Conservation (phyloP, 2,888 invertebrate species). For the Agrotis ipsilon region DNA sequence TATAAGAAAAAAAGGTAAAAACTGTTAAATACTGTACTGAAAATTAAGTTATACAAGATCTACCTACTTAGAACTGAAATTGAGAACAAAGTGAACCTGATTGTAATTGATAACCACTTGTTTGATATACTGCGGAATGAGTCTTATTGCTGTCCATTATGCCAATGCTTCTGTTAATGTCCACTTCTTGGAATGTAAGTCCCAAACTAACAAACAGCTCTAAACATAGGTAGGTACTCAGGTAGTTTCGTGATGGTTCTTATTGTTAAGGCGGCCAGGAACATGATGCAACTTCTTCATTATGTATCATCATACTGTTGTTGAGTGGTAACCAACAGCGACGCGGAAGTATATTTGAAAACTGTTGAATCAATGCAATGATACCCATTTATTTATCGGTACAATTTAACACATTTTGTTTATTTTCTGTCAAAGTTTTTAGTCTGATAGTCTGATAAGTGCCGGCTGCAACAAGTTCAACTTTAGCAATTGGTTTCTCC, state of each 20-base stretch:
- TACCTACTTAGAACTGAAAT: too few species aligned
- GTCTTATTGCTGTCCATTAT: too few species aligned
- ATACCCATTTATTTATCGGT: background rate
- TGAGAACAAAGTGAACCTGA: too few species aligned
- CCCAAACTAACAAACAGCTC: slow-evolving; percentile 8
- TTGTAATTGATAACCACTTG: too few species aligned
- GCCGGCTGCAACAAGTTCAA: slow-evolving; percentile 60
- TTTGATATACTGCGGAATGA: too few species aligned
- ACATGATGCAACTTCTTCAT: slow-evolving; percentile 55
- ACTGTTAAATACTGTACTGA: too few species aligned
- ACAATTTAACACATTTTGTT: slow-evolving; percentile 1
- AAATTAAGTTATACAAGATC: too few species aligned
- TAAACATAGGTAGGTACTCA: background rate
- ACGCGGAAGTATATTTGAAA: slow-evolving; percentile 14
- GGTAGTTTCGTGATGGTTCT: slow-evolving; percentile 18
- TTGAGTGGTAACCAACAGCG: slow-evolving; percentile 7
- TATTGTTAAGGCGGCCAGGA: slow-evolving; percentile 23
- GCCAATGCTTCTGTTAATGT: too few species aligned
- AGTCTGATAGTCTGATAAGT: slow-evolving; percentile 27
- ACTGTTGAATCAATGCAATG: background rate
- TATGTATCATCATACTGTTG: slow-evolving; percentile 35
- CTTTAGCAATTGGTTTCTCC: slow-evolving; percentile 56
- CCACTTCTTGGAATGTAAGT: slow-evolving; percentile 1
- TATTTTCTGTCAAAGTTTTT: slow-evolving; percentile 37
- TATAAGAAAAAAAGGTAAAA: too few species aligned